Evolutionary conservation across 1,140 invertebrate species (phyloP), one percentile per base, ranked within the genome.

Genomic region (Parasteatoda tepidariorum): DNA sequence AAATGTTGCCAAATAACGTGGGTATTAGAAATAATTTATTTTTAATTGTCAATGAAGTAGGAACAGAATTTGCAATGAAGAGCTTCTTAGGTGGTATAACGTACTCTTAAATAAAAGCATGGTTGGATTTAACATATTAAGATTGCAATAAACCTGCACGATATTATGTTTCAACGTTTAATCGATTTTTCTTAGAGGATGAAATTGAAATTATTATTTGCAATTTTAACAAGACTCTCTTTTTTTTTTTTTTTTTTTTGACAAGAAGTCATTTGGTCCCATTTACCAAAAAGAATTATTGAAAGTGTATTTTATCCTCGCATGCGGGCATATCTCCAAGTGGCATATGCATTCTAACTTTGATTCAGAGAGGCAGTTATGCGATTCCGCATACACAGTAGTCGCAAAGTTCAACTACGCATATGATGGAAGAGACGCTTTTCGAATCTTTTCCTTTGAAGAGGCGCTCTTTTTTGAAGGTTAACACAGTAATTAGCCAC

Each of bases 341-440:
- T 66, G 62, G 34, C n/a, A n/a, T 15, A 33, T 9, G 22, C 57
- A 22, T 22, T 11, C 11, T 11, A 22, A 55, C 26, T 55, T 28
- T 3, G 24, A 22, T 15, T 24, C 28, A 28, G 68, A 48, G 41
- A 55, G 9, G 26, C 6, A n/a, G 54, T 48, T 48, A 71, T 15
- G 13, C 26, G 22, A 33, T 55, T 18, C 62, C 28, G 67, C 22
- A 28, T 13, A 33, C 71, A 59, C 71, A 34, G 71, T 61, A 74
- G 55, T 55, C 33, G 13, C 33, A 26, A 74, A 74, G 71, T 74
- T 74, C 71, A 74, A 74, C 71, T 59, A 74, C 71, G 71, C 71
- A 74, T 74, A 59, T 74, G 71, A 74, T 74, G 71, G 71, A 74
- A 55, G 59, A 55, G 71, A 22, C 24, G 55, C 55, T 59, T 59